These are phyloP conservation scores for Phengaris alcon DNA, from an alignment of 2,888 invertebrate species.

Conservation along the genomic window DNA sequence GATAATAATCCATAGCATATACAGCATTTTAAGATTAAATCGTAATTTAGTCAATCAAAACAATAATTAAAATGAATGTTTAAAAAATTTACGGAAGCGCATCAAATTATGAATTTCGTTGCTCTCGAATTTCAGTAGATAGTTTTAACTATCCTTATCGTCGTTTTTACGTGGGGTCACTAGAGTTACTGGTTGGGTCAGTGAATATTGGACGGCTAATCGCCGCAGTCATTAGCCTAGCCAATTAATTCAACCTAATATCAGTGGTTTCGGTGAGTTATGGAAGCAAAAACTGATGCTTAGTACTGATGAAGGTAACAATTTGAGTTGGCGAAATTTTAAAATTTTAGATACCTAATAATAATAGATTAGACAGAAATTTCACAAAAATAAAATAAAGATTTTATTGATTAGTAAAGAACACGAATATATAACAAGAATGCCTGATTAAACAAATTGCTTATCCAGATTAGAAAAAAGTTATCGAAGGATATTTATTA, in stretches of 20 bases:
- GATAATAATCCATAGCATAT: too few relatives aligned
- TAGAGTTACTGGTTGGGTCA: neutral
- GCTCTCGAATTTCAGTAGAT: neutral
- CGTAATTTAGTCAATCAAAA: too few relatives aligned
- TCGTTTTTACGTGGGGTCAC: neutral
- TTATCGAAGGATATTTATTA: too few relatives aligned
- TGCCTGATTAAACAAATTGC: too few relatives aligned
- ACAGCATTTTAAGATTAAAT: too few relatives aligned
- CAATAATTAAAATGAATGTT: too few relatives aligned
- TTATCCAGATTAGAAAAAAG: too few relatives aligned
- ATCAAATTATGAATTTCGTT: neutral
- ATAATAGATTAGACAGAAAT: too few relatives aligned
- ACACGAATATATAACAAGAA: too few relatives aligned
- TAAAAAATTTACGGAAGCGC: neutral
- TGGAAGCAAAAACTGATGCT: slow-evolving; percentile 5
- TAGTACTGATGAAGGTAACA: neutral
- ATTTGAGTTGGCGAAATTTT: neutral
- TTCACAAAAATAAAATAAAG: too few relatives aligned
- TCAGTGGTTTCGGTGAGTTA: slow-evolving; percentile 26
- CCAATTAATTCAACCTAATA: slow-evolving; percentile 30
- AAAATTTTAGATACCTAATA: too few relatives aligned
- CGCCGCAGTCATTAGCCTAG: slow-evolving; percentile 27
- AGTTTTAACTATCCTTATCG: neutral
- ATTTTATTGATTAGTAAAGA: too few relatives aligned
- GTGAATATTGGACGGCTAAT: slow-evolving; percentile 29